Percentiles rank a stretch among this genome's conserved stretches.
phyloP scores from a whole-genome alignment of 2,797 vertebrate genomes.

The Gallinago stenura region DNA sequence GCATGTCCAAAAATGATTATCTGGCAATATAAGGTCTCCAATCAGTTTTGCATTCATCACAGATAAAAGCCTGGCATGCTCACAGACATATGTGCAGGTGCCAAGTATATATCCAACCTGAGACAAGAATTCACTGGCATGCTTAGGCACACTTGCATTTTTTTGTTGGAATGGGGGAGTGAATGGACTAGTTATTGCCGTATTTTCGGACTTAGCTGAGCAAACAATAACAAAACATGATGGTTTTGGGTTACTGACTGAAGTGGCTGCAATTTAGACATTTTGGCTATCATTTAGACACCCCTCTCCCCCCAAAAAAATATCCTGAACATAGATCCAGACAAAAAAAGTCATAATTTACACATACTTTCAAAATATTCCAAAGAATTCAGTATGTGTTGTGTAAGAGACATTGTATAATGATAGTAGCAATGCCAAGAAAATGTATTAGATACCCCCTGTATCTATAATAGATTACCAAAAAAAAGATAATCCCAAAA shows the following conservation, averaged over 20 bases:
- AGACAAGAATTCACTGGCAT: background rate
- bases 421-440: background rate
- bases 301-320: background rate
- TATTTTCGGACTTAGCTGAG: conserved; percentile 6
- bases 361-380: background rate
- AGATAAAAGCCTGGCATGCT: background rate
- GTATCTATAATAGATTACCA: background rate
- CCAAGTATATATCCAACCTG: background rate
- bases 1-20: background rate
- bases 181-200: background rate
- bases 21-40: background rate
- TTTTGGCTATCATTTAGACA: background rate
- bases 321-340: background rate
- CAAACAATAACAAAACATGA: background rate
- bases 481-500: background rate
- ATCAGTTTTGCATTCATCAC: conserved; percentile 6
- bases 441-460: background rate
- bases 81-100: background rate
- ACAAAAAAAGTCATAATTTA: background rate
- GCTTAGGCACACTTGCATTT: background rate
- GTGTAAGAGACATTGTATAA: background rate
- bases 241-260: background rate
- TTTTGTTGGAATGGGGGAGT: background rate
- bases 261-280: background rate
- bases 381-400: background rate